Conservation (phyloP, 1,140 invertebrate species). For the Drosophila jambulina region DNA sequence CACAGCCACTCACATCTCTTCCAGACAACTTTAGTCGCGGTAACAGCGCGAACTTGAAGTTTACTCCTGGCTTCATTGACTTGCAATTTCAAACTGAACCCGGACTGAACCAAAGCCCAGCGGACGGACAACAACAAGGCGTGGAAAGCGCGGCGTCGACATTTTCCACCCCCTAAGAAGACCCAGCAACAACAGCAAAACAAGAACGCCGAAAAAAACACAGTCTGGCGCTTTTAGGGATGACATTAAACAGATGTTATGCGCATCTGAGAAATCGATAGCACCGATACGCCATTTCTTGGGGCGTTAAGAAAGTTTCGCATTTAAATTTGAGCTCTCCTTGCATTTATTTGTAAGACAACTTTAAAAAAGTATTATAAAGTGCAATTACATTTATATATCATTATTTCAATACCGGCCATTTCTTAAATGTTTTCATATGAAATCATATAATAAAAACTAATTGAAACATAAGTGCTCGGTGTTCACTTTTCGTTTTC, state of each 20-base stretch:
- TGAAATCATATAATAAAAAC: too few species aligned
- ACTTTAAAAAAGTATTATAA: neutral
- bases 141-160: slow-evolving; percentile 29
- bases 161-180: slow-evolving; percentile 72
- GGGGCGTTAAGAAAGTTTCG: neutral
- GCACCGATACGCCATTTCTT: slow-evolving; percentile 22
- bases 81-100: slow-evolving; percentile 81
- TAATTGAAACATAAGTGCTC: too few species aligned
- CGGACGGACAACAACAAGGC: slow-evolving; percentile 49
- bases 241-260: slow-evolving; percentile 20
- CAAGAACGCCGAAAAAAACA: slow-evolving; percentile 40
- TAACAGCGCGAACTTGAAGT: slow-evolving; percentile 85
- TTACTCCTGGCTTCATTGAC: slow-evolving; percentile 85
- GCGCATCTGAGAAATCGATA: slow-evolving; percentile 44
- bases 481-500: too few species aligned
- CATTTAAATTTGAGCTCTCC: neutral
- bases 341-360: neutral
- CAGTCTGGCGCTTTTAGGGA: slow-evolving; percentile 37
- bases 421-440: too few species aligned
- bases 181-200: slow-evolving; percentile 59
- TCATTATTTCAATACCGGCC: too few species aligned
- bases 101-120: slow-evolving; percentile 13
- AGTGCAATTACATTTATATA: too few species aligned
- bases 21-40: slow-evolving; percentile 85
- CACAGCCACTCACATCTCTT: slow-evolving; percentile 83